Base-by-base conservation (phyloP, 2,113 vertebrate species). In the Microtus pennsylvanicus region DNA sequence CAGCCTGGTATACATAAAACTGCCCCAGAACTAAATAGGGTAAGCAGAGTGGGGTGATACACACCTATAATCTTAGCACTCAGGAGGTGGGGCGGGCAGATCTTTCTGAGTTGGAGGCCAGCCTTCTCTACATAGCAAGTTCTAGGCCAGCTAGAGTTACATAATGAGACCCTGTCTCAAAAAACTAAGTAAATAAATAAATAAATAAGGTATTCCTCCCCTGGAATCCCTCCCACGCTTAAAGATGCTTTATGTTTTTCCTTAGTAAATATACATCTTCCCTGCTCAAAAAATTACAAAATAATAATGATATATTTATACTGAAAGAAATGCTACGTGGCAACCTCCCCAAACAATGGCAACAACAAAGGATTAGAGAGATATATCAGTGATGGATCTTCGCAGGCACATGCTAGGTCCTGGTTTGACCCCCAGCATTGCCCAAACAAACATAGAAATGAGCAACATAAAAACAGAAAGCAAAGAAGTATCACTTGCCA, bases 271-370 rank as follows among this genome's bases (percentile, higher is more conserved):
- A n/a, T 83, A 83, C 58, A 42, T 63, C 30, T 21, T 63, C n/a
- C 8, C 14, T 42, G 58, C 58, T 65, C 58, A 85, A 85, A 83
- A 42, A 42, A 45, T 65, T 63, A 85, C 42, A 85, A 45, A 85
- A 63, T 65, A 65, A 42, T 19, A 65, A 26, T 45, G 88, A 92
- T 72, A 88, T 67, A 90, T 89, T 74, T 78, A 77, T 38, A 50
- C 91, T 76, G 67, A 93, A 92, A 87, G 30, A 75, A 78, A 72
- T 69, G 88, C 75, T 90, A 92, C 55, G n/a, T 94, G 45, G 38
- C 30, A 93, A 77, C 30, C 81, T 65, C 81, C 38, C 58, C 5
- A 63, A 85, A 63, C n/a, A 42, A 85, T 2, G 58, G 26, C 58
- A 65, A 81, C 90, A 94, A 76, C 45, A 93, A 95, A 70, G 87